Evolutionary conservation across 2,888 invertebrate genomes (phyloP).

Genomic region (Drosophila anomalata): DNA sequence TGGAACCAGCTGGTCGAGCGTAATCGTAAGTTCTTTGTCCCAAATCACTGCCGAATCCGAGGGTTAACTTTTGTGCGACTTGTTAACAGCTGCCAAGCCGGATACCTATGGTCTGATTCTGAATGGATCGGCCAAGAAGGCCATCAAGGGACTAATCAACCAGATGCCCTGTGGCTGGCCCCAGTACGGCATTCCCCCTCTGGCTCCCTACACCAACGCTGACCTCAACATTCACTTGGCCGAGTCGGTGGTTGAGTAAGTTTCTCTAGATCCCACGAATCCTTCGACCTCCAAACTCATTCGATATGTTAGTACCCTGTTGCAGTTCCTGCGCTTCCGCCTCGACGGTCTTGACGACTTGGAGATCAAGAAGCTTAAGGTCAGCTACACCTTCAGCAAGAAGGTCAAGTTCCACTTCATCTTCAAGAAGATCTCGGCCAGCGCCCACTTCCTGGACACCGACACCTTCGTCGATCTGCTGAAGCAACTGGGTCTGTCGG

Average conservation of each 20-base stretch:
- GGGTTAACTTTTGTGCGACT: not conserved
- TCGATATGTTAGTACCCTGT: conserved; percentile 46
- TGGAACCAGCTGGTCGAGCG: conserved; percentile 60
- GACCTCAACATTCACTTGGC: conserved; percentile 68
- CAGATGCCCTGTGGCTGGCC: conserved; percentile 82
- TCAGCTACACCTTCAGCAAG: conserved; percentile 76
- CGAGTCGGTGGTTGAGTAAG: conserved; percentile 73
- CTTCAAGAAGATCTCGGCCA: conserved; percentile 66
- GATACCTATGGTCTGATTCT: conserved; percentile 70
- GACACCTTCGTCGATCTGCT: conserved; percentile 72
- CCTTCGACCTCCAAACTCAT: not conserved
- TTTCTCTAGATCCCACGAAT: conserved; percentile 6
- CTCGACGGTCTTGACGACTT: conserved; percentile 79
- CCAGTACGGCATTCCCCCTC: conserved; percentile 75
- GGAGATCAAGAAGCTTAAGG: conserved; percentile 74
- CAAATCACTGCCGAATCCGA: not conserved
- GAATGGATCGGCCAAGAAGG: conserved; percentile 75
- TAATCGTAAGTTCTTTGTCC: conserved; percentile 62
- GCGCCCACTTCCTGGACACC: conserved; percentile 61
- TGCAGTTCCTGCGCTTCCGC: conserved; percentile 76
- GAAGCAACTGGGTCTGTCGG: conserved; percentile 64
- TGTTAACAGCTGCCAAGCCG: conserved; percentile 50
- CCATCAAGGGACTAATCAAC: conserved; percentile 57
- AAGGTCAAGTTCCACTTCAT: conserved; percentile 75
- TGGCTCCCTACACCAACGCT: conserved; percentile 81